A percentile compares a stretch with the other conserved stretches of the same genome.
phyloP scores from a whole-genome alignment of 2,113 vertebrate genomes.

The Diadophis punctatus region DNA sequence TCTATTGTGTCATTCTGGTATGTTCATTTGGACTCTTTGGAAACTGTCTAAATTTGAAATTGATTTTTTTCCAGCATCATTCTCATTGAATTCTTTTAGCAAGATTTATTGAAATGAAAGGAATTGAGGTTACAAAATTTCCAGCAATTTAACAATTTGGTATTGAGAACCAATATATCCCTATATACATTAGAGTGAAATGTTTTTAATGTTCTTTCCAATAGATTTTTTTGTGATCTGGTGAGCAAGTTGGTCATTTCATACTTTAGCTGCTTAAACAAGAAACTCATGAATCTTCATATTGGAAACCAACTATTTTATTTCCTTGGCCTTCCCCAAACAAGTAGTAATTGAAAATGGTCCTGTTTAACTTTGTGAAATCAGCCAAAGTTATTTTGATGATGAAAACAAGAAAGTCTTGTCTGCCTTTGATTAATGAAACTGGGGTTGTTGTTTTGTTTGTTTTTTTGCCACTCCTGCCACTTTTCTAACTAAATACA shows the following conservation, averaged over 20 bases:
- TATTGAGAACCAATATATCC: neutral
- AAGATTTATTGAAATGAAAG: neutral
- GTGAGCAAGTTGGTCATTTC: neutral
- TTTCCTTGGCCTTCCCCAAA: neutral
- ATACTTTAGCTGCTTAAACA: neutral
- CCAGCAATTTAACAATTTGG: neutral
- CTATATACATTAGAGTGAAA: neutral
- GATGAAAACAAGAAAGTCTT: neutral
- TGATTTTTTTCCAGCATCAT: neutral
- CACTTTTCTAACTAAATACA: neutral
- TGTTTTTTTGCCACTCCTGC: neutral
- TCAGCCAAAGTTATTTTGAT: neutral
- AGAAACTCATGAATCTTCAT: neutral
- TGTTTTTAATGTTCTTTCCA: neutral
- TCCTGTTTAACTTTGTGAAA: neutral
- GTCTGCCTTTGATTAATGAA: neutral
- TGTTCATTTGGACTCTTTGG: neutral
- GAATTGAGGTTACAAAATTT: neutral
- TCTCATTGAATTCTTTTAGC: neutral
- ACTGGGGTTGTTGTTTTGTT: neutral
- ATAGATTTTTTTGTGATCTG: neutral
- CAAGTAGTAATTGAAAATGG: neutral
- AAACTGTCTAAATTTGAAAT: neutral
- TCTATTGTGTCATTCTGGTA: neutral
- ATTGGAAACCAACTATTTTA: neutral